Evolutionary conservation across 2,888 invertebrate species (phyloP).

Genomic region (Euplagia quadripunctaria): DNA sequence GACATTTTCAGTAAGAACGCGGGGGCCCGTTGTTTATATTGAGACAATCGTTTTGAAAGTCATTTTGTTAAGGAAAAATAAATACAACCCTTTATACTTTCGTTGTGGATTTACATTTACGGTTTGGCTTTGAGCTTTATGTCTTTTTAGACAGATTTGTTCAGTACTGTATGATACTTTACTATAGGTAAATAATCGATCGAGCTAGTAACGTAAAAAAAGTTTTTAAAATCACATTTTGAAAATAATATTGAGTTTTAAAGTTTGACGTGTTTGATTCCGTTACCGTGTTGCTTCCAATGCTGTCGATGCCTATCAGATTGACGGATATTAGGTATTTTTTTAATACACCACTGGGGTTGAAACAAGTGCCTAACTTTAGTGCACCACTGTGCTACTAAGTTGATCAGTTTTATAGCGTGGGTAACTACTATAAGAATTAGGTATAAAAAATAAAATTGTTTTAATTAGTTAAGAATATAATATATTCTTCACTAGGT

Average conservation of each 20-base stretch:
- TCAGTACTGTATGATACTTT: neutral
- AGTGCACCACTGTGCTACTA: neutral
- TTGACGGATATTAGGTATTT: neutral
- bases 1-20: constrained; percentile 84
- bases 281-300: too few species aligned
- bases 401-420: too few species aligned
- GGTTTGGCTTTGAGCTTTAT: neutral
- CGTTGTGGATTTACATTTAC: constrained; percentile 11
- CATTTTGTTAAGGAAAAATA: constrained; percentile 80
- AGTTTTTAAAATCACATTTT: neutral
- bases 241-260: neutral
- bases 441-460: too few species aligned
- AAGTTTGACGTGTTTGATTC: neutral
- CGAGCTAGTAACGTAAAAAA: too few species aligned
- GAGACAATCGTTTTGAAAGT: constrained; percentile 86
- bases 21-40: constrained; percentile 77
- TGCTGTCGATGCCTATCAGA: too few species aligned
- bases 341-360: too few species aligned
- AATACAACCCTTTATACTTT: constrained; percentile 24
- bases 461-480: too few species aligned
- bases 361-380: too few species aligned
- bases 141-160: neutral
- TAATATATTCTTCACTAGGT: too few species aligned
- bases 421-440: too few species aligned
- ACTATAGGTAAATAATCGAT: neutral